Evolutionary conservation across 2,888 invertebrate genomes (phyloP).

Genomic region (Agriopis aurantiaria): DNA sequence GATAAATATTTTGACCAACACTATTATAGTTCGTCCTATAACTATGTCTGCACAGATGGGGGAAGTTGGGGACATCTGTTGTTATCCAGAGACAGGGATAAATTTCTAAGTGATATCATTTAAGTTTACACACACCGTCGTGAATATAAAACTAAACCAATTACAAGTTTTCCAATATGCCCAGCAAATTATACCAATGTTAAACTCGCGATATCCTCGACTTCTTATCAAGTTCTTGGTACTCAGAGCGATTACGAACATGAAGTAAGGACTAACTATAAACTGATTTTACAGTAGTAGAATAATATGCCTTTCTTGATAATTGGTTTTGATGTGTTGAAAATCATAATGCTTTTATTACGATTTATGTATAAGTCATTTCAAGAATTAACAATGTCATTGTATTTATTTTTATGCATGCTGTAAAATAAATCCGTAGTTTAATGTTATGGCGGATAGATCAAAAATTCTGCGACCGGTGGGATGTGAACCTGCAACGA

Average conservation of each 20-base stretch:
- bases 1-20: neutral
- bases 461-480: too few species aligned
- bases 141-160: constrained; percentile 83
- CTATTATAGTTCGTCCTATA: constrained; percentile 7
- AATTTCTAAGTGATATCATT: constrained; percentile 70
- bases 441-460: too few species aligned
- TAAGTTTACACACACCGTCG: constrained; percentile 70
- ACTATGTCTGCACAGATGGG: constrained; percentile 11
- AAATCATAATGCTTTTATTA: too few species aligned
- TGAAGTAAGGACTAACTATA: neutral
- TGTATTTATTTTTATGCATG: too few species aligned
- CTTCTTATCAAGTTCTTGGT: constrained; percentile 62
- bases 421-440: too few species aligned
- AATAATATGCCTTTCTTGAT: too few species aligned
- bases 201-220: constrained; percentile 71
- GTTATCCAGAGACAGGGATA: constrained; percentile 48
- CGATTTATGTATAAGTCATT: too few species aligned
- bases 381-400: too few species aligned
- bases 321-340: too few species aligned
- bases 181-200: constrained; percentile 79
- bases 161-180: constrained; percentile 84
- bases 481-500: too few species aligned
- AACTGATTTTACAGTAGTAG: too few species aligned
- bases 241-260: neutral
- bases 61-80: constrained; percentile 36